Conservation (phyloP, 2,797 vertebrate species). For the Trachurus trachurus region DNA sequence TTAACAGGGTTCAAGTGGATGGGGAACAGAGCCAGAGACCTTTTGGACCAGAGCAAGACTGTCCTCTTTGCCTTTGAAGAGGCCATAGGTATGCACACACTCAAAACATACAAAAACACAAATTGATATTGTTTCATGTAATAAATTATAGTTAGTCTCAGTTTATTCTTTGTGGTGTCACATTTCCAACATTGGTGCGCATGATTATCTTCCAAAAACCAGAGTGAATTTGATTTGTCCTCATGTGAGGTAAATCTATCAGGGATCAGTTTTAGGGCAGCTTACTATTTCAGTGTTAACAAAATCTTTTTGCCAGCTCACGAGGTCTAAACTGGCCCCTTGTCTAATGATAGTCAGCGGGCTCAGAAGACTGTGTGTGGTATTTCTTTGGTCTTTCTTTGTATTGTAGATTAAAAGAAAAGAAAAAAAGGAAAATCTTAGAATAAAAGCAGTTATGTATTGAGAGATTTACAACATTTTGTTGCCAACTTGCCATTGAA, state of each 20-base stretch:
- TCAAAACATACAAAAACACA: background rate
- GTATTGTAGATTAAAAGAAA: no score
- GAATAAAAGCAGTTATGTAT: background rate
- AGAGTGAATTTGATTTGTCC: conserved; percentile 15
- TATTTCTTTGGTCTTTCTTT: no score
- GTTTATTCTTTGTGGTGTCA: conserved; percentile 16
- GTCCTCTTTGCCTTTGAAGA: conserved; percentile 99
- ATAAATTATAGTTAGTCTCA: background rate
- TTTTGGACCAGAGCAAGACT: conserved; percentile 92
- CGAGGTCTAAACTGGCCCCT: background rate
- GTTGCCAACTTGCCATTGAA: background rate
- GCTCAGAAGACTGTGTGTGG: background rate
- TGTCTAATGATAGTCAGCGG: background rate
- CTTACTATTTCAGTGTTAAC: background rate
- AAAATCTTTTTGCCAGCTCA: background rate
- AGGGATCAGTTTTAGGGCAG: conserved; percentile 4
- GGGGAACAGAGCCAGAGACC: conserved; percentile 94
- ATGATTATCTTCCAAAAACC: conserved; percentile 4
- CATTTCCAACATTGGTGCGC: background rate
- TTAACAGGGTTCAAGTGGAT: conserved; percentile 99
- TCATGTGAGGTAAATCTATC: conserved; percentile 19
- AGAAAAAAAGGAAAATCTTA: background rate
- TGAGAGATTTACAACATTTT: background rate
- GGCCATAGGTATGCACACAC: conserved; percentile 91
- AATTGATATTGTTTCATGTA: background rate